Base-by-base conservation (phyloP, 2,113 vertebrate genomes). In the Xenopus tropicalis region DNA sequence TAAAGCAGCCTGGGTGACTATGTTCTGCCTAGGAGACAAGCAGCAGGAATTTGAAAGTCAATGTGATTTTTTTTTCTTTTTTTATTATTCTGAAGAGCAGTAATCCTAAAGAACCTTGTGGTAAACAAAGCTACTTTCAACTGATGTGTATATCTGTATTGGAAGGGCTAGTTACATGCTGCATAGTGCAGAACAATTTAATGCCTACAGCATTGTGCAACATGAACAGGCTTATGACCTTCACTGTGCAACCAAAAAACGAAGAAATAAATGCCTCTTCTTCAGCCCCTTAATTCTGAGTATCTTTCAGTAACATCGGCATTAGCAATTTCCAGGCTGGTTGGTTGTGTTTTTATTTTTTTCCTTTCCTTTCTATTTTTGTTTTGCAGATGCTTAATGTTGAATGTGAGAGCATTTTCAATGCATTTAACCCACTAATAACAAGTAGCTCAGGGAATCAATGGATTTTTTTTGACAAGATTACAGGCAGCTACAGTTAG, bases 111-210 rank as follows among this genome's bases (percentile, higher is more conserved):
- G 78, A 81, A 29, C 29, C 57, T 73, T 79, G 14, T 69, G 81
- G 22, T 57, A 82, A 73, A 75, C 48, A 82, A 82, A 85, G 13
- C 24, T 80, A 3, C 78, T 80, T 83, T 77, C 24, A 83, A 42
- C 63, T 74, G 23, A 59, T 84, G 12, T 82, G 58, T 79, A 12
- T 69, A 78, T 51, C 69, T 82, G 66, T 64, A 78, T 62, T 71
- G 46, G 44, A 72, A 11, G 71, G 52, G 74, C 59, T 66, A 14
- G 51, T 82, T 52, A 42, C 82, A 23, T 82, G 77, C 59, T 43
- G 77, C 29, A 61, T 11, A 66, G 5, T 65, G 48, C 1, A 12
- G 69, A 78, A 65, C 25, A 43, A 61, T 79, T 71, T 78, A 78
- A 61, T 4, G 48, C 8, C 25, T 71, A 69, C 3, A 54, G 58